These are phyloP conservation scores for Harpalus rufipes DNA, from an alignment of 2,888 invertebrate genomes.

Conservation along the genomic window DNA sequence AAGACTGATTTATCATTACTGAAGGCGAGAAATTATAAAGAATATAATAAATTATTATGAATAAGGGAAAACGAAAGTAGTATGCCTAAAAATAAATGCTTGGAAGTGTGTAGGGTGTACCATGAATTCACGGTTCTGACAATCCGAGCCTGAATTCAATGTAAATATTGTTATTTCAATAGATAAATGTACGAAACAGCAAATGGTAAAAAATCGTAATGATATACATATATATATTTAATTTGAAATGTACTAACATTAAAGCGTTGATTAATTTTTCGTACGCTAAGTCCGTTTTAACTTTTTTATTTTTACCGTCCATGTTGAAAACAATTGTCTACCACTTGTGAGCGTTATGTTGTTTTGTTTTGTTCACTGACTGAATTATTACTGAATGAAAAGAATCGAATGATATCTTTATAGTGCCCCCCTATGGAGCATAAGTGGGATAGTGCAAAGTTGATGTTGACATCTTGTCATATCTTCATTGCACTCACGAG, in stretches of 20 bases:
- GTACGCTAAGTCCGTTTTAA: constrained; percentile 9
- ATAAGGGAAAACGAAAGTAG: too few relatives aligned
- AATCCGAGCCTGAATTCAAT: too few relatives aligned
- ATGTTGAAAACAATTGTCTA: constrained; percentile 45
- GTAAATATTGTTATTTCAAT: not conserved
- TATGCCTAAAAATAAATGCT: too few relatives aligned
- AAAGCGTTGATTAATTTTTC: constrained; percentile 52
- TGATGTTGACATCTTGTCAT: constrained; percentile 41
- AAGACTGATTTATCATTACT: not conserved
- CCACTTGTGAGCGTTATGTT: constrained; percentile 8
- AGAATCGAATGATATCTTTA: constrained; percentile 22
- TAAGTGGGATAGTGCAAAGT: constrained; percentile 64
- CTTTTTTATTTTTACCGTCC: constrained; percentile 10
- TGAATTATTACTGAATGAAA: constrained; percentile 42
- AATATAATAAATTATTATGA: too few relatives aligned
- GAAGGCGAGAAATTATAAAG: not conserved
- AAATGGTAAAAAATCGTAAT: not conserved
- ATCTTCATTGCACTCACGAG: constrained; percentile 42
- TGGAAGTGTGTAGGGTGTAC: too few relatives aligned
- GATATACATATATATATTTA: not conserved
- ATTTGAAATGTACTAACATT: constrained; percentile 52
- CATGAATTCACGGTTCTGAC: too few relatives aligned
- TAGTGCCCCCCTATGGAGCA: constrained; percentile 34
- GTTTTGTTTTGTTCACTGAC: constrained; percentile 14
- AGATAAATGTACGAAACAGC: not conserved